Evolutionary conservation across 2,113 vertebrate genomes (phyloP), one percentile per base, ranked within the genome.

Genomic region (Megaceryle torquata): DNA sequence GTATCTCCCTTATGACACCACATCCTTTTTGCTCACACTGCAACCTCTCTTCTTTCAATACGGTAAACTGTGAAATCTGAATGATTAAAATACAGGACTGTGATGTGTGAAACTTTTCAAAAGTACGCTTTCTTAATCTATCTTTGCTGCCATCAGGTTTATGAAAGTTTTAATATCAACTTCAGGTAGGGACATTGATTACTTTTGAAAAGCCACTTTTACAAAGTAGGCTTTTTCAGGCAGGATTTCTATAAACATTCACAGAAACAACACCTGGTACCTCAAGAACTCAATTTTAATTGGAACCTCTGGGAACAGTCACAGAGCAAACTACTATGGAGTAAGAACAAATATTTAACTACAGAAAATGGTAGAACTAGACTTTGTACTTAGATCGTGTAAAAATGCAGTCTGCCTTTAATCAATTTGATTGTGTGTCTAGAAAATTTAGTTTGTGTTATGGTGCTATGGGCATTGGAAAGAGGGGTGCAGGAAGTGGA

Each of bases 231-330:
- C 15, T 63, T 9, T 94, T 89, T 77, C 46, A 83, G 79, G 17
- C 43, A 85, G 63, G 51, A 86, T 46, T 80, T 88, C 54, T 88
- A 11, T 33, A 43, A n/a, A 51, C 25, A 21, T 89, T 80, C 39
- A 29, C 13, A 11, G 54, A 54, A 86, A 46, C 20, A 89, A 13
- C 26, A 88, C 54, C 46, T 91, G 63, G 10, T 94, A 86, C 50
- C 39, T 59, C 64, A 64, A 68, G 60, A 82, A 75, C 46, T 88
- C 46, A 54, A 0, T 91, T 86, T 91, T 93, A 91, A 81, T 92
- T 95, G 57, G 41, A 92, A 79, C 87, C 71, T 91, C 14, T 90
- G 76, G 82, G 79, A 93, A 24, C 56, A 80, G 71, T 77, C 43
- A 59, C n/a, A 64, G 82, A 83, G 88, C 53, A 85, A 95, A 25